Evolutionary conservation across 1,140 invertebrate genomes (phyloP), one percentile per base, ranked within the genome.

Genomic region (Magallana angulata): DNA sequence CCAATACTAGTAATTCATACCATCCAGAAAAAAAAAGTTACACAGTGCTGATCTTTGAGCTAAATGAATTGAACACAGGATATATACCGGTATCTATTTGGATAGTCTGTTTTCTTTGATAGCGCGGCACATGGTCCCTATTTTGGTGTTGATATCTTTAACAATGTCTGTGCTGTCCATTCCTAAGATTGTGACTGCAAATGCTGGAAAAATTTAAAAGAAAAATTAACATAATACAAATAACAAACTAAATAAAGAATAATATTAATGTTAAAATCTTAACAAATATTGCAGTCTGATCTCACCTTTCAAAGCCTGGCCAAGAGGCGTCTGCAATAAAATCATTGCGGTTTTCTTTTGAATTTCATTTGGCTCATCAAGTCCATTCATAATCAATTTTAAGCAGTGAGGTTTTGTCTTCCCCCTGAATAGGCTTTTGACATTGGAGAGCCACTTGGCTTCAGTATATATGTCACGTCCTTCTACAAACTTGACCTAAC

Each of bases 281-380:
- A 18, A 7, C 0, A 30, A 2, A 71, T 71, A 8, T 71, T 71
- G 18, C 18, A 71, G 0, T 30, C 6, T 71, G 24, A 82, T 57
- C 62, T 57, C 68, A 85, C 84, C 64, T 85, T 85, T 85, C 84
- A 85, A 76, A 57, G 84, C 84, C 56, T 85, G 57, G 7, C 84
- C 84, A 57, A 85, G 36, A 60, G 62, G 64, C 9, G 64, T 85
- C 57, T 85, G 30, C 7, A 85, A 24, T 6, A 85, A 7, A 5
- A 36, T 57, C 64, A 76, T 56, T 76, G 64, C 84, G n/a, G 84
- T 85, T 58, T 48, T 48, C 4, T 85, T n/a, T 24, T 57, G 30
- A 5, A 85, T 30, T 8, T 85, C 84, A 6, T 57, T 48, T 7
- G 84, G 84, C 24, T 85, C 84, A 76, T 85, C 59, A 9, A 85